Percentiles rank a stretch among this genome's conserved stretches.
phyloP scores from a whole-genome alignment of 2,888 invertebrate genomes.

The Drosophila prolongata region DNA sequence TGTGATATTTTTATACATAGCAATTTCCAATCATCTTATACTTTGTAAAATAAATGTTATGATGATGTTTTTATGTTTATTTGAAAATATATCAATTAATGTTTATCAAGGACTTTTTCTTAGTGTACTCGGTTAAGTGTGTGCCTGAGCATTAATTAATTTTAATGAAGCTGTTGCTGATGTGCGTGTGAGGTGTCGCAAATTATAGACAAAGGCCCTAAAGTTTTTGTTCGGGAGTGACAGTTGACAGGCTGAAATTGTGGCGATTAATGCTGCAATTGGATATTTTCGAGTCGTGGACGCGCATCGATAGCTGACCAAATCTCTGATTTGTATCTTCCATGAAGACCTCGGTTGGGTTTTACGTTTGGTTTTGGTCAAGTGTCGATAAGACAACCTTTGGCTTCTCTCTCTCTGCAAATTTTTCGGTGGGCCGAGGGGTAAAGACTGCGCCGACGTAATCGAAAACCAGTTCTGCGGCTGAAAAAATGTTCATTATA shows the following conservation, averaged over 20 bases:
- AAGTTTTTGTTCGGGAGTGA: slow-evolving; percentile 50
- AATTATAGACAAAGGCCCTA: slow-evolving; percentile 47
- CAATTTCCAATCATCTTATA: too few species aligned
- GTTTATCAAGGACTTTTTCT: neutral
- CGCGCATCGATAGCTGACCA: slow-evolving; percentile 36
- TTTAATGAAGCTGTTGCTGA: slow-evolving; percentile 80
- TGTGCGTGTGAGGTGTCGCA: slow-evolving; percentile 71
- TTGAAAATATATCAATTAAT: too few species aligned
- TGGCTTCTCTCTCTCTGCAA: slow-evolving; percentile 45
- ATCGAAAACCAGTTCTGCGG: slow-evolving; percentile 67
- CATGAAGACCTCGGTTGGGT: slow-evolving; percentile 5
- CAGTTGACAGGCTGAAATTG: slow-evolving; percentile 70
- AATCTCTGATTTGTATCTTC: slow-evolving; percentile 14
- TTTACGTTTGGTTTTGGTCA: slow-evolving; percentile 53
- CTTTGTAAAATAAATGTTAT: too few species aligned
- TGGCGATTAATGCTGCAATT: slow-evolving; percentile 61
- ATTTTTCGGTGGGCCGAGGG: neutral
- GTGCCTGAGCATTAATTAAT: slow-evolving; percentile 81
- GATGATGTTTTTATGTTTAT: too few species aligned
- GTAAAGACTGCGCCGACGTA: slow-evolving; percentile 47
- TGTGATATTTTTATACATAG: too few species aligned
- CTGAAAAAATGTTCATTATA: slow-evolving; percentile 58
- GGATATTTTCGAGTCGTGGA: slow-evolving; percentile 16
- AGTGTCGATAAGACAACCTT: slow-evolving; percentile 73
- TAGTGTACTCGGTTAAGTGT: slow-evolving; percentile 39